phyloP scores from a whole-genome alignment of 2,113 vertebrate species.

The Crotophaga sulcirostris region DNA sequence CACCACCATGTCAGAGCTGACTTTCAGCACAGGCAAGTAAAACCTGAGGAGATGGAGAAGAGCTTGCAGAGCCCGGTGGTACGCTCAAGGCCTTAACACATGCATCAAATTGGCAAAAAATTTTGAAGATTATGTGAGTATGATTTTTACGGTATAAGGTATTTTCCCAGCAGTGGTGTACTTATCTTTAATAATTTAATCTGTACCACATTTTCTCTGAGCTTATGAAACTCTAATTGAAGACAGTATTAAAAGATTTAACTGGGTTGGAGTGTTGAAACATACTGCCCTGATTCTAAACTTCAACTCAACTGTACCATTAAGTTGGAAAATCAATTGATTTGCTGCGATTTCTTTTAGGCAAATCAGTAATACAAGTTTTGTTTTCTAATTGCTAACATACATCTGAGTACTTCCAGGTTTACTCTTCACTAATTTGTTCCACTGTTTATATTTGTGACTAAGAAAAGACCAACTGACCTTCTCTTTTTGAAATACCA shows the following conservation, averaged over 20 bases:
- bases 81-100: fast-evolving
- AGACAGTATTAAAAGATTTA: neutral
- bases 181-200: neutral
- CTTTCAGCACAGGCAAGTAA: neutral
- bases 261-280: neutral
- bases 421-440: neutral
- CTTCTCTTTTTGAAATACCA: neutral
- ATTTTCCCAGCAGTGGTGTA: neutral
- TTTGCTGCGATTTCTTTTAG: neutral
- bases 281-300: neutral
- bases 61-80: neutral
- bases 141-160: neutral
- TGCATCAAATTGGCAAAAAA: neutral
- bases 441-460: neutral
- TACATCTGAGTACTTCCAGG: neutral
- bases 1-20: neutral
- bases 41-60: fast-evolving
- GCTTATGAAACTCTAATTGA: neutral
- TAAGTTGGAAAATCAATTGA: neutral
- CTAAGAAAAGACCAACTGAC: neutral
- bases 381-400: neutral
- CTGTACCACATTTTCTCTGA: neutral
- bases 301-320: neutral
- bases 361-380: neutral
- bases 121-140: neutral